These are phyloP conservation scores for Iselma pallidipennis DNA, from an alignment of 2,888 invertebrate species.

Conservation along the genomic window DNA sequence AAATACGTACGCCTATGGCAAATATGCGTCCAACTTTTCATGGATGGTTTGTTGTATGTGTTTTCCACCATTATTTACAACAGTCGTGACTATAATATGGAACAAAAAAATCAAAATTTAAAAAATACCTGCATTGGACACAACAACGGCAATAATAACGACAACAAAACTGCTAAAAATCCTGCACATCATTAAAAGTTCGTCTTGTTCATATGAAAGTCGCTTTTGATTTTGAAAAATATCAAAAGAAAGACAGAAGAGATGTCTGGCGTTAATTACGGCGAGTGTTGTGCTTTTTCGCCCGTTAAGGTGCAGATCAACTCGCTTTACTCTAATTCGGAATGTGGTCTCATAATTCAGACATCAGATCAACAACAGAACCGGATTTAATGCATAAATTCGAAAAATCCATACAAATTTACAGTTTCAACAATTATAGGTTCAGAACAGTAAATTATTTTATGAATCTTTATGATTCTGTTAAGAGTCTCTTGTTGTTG, in stretches of 20 bases:
- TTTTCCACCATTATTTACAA: background rate
- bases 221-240: slow-evolving; percentile 9
- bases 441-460: background rate
- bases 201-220: background rate
- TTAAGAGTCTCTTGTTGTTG: background rate
- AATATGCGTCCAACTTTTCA: slow-evolving; percentile 40
- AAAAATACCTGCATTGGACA: slow-evolving; percentile 14
- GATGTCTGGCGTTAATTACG: slow-evolving; percentile 35
- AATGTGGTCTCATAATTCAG: slow-evolving; percentile 36
- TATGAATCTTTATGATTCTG: background rate
- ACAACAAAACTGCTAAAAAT: background rate
- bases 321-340: slow-evolving; percentile 37
- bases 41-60: slow-evolving; percentile 33
- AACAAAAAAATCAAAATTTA: slow-evolving; percentile 24
- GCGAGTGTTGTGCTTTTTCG: slow-evolving; percentile 29
- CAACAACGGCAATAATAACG: background rate
- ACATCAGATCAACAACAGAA: slow-evolving; percentile 17
- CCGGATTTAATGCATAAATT: slow-evolving; percentile 7
- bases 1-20: slow-evolving; percentile 30
- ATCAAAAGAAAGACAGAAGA: slow-evolving; percentile 25
- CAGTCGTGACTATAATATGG: slow-evolving; percentile 36
- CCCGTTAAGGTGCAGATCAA: slow-evolving; percentile 32
- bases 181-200: background rate
- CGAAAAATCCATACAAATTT: background rate
- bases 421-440: background rate